phyloP scores from a whole-genome alignment of 2,797 vertebrate genomes.

The Ctenosaura bakeri region DNA sequence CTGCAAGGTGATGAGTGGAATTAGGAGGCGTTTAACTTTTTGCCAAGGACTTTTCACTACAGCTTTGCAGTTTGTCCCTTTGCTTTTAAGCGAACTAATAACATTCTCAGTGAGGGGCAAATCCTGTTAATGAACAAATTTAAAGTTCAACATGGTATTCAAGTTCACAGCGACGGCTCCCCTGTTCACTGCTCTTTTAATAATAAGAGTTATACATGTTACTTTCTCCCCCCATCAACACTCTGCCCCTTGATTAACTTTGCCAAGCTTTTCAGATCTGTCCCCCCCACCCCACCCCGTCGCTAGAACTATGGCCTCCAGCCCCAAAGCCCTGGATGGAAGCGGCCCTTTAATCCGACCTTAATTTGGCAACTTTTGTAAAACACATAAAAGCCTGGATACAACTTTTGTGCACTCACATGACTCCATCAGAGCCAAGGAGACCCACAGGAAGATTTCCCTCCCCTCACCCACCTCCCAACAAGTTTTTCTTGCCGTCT shows the following conservation, averaged over 20 bases:
- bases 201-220: constrained; percentile 86
- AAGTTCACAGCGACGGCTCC: constrained; percentile 80
- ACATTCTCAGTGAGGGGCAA: constrained; percentile 87
- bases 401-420: constrained; percentile 72
- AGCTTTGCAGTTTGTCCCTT: constrained; percentile 80
- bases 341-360: constrained; percentile 80
- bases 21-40: constrained; percentile 87
- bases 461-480: constrained; percentile 43
- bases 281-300: constrained; percentile 43
- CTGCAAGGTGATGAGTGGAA: constrained; percentile 80
- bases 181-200: constrained; percentile 78
- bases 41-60: constrained; percentile 81
- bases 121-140: constrained; percentile 90
- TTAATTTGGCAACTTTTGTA: constrained; percentile 86
- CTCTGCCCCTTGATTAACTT: constrained; percentile 80
- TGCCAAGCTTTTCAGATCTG: constrained; percentile 84
- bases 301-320: constrained; percentile 71
- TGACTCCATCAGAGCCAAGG: constrained; percentile 49
- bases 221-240: constrained; percentile 77
- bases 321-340: constrained; percentile 65
- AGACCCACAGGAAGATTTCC: neutral
- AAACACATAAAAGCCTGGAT: constrained; percentile 80
- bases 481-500: constrained; percentile 31
- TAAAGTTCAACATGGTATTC: constrained; percentile 88
- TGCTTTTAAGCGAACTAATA: constrained; percentile 83